These are phyloP conservation scores for Formica aserva DNA, from an alignment of 2,888 invertebrate genomes.

Conservation along the genomic window DNA sequence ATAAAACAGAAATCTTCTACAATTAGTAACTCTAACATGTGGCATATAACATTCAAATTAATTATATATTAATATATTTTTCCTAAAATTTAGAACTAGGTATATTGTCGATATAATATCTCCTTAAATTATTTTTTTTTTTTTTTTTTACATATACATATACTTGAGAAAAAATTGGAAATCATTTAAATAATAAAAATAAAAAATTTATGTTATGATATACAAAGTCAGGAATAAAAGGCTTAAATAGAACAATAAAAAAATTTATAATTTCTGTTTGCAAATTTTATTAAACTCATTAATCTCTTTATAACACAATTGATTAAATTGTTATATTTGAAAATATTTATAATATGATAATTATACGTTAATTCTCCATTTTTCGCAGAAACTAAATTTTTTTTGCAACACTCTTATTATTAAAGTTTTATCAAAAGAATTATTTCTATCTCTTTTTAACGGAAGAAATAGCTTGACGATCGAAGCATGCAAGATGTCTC, in stretches of 20 bases:
- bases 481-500: background rate
- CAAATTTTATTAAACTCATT: background rate
- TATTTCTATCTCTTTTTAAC: background rate
- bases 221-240: background rate
- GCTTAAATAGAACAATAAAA: background rate
- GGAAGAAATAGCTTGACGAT: background rate
- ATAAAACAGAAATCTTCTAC: constrained; percentile 39
- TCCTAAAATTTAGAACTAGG: background rate
- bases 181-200: background rate
- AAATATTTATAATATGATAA: background rate
- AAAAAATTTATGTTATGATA: background rate
- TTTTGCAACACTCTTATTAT: background rate
- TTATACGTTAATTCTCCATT: background rate
- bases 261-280: background rate
- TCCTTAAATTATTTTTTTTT: background rate
- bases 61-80: background rate
- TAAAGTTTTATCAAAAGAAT: background rate
- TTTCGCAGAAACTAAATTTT: background rate
- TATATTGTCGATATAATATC: background rate
- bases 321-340: background rate
- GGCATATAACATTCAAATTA: background rate
- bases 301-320: background rate
- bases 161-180: background rate
- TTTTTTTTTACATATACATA: background rate
- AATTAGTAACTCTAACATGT: background rate